A percentile compares a stretch with the other conserved stretches of the same genome.
These are phyloP conservation scores for Tribolium freemani DNA, from an alignment of 2,888 invertebrate species.

Conservation along the genomic window DNA sequence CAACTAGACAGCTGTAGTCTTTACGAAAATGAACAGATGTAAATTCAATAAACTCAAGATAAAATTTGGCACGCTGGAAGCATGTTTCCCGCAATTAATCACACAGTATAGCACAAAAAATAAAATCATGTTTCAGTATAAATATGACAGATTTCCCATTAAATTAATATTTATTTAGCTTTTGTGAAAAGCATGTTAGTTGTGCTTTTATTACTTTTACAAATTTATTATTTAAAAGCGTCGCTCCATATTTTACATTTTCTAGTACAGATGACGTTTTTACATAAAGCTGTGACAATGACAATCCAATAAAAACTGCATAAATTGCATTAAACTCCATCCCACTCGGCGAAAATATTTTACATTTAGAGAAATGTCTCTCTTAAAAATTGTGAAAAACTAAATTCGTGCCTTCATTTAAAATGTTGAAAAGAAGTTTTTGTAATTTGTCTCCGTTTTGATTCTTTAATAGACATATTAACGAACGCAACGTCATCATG, in stretches of 20 bases:
- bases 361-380: too few species aligned
- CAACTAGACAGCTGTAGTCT: neutral
- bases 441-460: too few species aligned
- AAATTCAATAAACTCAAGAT: neutral
- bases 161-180: neutral
- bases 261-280: neutral
- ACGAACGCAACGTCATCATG: too few species aligned
- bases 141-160: neutral
- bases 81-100: slow-evolving; percentile 13
- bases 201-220: neutral
- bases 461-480: too few species aligned
- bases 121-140: neutral
- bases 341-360: too few species aligned
- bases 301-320: neutral
- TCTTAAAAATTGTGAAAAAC: too few species aligned
- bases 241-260: neutral
- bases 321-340: too few species aligned
- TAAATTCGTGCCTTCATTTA: too few species aligned
- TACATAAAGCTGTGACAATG: neutral
- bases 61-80: neutral
- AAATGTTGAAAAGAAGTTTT: too few species aligned
- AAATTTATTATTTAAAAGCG: neutral
- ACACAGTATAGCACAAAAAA: neutral
- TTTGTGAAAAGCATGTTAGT: neutral
- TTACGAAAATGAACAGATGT: neutral